Base-by-base conservation (phyloP, 2,797 vertebrate species). In the Eurystomus glaucurus region DNA sequence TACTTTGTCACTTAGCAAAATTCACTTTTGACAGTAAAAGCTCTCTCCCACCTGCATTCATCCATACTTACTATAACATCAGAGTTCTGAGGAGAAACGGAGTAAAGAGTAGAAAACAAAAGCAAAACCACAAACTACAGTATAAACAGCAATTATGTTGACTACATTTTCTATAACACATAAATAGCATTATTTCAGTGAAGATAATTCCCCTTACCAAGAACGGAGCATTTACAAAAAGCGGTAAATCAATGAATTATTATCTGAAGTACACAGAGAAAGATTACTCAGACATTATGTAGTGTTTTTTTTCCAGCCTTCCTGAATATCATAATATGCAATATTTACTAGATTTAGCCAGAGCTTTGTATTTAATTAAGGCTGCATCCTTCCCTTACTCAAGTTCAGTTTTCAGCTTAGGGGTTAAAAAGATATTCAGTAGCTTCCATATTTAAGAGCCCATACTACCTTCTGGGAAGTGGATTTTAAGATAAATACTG, bases 401-500 rank as follows among this genome's bases (percentile, higher is more conserved):
- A 25, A 80, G 11, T 41, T 33, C 25, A 78, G 80, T 33, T 45
- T 86, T 84, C 74, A 83, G 28, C 29, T 65, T n/a, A 23, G n/a
- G 43, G 10, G 21, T 75, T 92, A 69, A 69, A 72, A 79, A 71
- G 31, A 39, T 33, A 86, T 9, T 62, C 43, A 72, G 84, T 14
- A 51, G 19, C 33, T 94, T 87, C 87, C n/a, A 45, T 6, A 7
- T 60, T 70, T 48, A 82, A 89, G 64, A 51, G 25, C 33, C 51
- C 51, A 26, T 19, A 31, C 22, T 50, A 66, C 35, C 22, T 60
- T 68, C 45, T 77, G 62, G 33, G 84, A 85, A 93, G 75, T 54
- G 39, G 62, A 92, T 92, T 95, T 91, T 66, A 80, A 91, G 62
- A 94, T 88, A 93, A 92, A 89, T 85, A 94, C 55, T 55, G 15